These are phyloP conservation scores for Scortum barcoo DNA, from an alignment of 2,113 vertebrate species.

Conservation along the genomic window DNA sequence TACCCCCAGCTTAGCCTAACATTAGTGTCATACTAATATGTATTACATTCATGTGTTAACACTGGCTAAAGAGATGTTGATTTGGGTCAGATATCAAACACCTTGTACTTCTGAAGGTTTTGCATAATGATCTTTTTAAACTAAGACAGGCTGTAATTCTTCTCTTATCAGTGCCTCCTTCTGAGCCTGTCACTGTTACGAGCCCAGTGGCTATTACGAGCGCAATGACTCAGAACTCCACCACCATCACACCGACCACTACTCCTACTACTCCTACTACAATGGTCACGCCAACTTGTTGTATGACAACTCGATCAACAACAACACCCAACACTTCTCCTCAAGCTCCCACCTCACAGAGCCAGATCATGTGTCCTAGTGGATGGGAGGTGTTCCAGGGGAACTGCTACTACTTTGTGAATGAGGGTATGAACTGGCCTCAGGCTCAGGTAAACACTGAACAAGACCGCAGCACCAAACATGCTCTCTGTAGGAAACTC, in stretches of 20 bases:
- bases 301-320: neutral
- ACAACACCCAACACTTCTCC: too few relatives aligned
- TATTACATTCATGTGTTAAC: neutral
- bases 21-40: neutral
- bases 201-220: too few relatives aligned
- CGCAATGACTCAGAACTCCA: neutral
- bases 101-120: neutral
- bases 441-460: slow-evolving; percentile 36
- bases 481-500: neutral
- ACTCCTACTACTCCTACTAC: neutral
- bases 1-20: neutral
- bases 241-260: neutral
- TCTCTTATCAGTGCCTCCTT: neutral
- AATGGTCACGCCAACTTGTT: neutral
- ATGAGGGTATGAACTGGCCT: neutral
- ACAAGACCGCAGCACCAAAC: neutral
- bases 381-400: slow-evolving; percentile 29
- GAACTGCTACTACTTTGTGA: slow-evolving; percentile 32
- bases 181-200: neutral
- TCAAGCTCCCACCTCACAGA: rapidly evolving
- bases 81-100: neutral
- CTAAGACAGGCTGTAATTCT: neutral
- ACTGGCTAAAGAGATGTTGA: neutral
- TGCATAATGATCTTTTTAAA: neutral
- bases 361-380: slow-evolving; percentile 4